Evolutionary conservation across 2,113 vertebrate species (phyloP), one percentile per base, ranked within the genome.

Genomic region (Stercorarius parasiticus): DNA sequence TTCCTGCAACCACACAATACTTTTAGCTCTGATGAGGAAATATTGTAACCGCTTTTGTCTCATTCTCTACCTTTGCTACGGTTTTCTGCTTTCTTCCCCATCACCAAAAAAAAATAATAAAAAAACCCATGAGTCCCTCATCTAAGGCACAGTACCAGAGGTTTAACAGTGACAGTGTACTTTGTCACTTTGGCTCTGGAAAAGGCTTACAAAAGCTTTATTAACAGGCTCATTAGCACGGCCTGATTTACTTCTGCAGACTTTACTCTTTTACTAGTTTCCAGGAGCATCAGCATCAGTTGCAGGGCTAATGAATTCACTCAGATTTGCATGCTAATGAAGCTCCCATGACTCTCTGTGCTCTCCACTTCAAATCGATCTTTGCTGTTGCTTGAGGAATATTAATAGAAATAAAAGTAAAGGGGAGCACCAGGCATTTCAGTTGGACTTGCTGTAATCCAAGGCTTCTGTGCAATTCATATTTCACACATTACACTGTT

Each of bases 151-250:
- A 84, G 82, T 62, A 92, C 23, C 36, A 72, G 81, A 92, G 91
- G 78, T 96, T 91, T 96, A 86, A 85, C 0, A 47, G 80, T 93
- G 95, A 96, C 97, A 96, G 80, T 53, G 81, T 79, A 47, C 80
- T 97, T 95, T 97, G 97, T 98, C 96, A 97, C 95, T 94, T 86
- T 92, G 86, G 89, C 96, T 95, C 62, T 92, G 77, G 90, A 95
- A 96, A 96, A 96, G 94, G 87, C 96, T 96, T 96, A 97, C 97
- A 96, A 97, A 98, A 97, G 95, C 96, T 98, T 97, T 97, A 98
- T 98, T 98, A 98, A 97, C 96, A 96, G 96, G 95, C 97, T 98
- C 97, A 97, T 98, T 98, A 98, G 97, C 95, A 98, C 92, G 83
- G 95, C 95, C 97, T 97, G 98, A 97, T 98, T 98, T 97, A 97